A percentile compares a stretch with the other conserved stretches of the same genome.
phyloP scores from a whole-genome alignment of 1,140 invertebrate species.

The Atta colombica region DNA sequence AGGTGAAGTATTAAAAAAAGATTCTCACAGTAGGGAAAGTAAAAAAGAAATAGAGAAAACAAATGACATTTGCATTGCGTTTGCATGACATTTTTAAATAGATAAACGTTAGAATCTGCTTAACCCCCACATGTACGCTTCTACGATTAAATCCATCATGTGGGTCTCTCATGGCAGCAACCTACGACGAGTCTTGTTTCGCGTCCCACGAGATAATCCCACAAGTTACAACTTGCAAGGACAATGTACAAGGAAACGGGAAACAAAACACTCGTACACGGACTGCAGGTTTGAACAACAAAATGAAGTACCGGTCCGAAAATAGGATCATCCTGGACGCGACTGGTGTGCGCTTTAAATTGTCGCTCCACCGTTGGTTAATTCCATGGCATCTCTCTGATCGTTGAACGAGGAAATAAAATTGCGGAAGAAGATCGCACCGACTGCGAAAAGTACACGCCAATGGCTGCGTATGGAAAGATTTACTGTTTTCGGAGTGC shows the following conservation, averaged over 20 bases:
- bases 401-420: slow-evolving; percentile 52
- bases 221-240: slow-evolving; percentile 3
- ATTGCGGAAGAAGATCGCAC: not conserved
- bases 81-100: not conserved
- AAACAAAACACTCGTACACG: slow-evolving; percentile 15
- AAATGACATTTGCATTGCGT: not conserved
- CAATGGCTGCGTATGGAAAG: not conserved
- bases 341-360: slow-evolving; percentile 26
- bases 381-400: slow-evolving; percentile 29
- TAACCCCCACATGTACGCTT: not conserved
- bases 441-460: slow-evolving; percentile 19
- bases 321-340: slow-evolving; percentile 14
- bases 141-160: slow-evolving; percentile 43
- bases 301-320: slow-evolving; percentile 29
- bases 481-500: slow-evolving; percentile 12
- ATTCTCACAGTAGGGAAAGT: not conserved
- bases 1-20: not conserved
- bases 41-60: not conserved
- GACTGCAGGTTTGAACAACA: not conserved
- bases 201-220: slow-evolving; percentile 30
- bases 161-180: slow-evolving; percentile 4
- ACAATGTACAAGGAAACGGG: slow-evolving; percentile 12
- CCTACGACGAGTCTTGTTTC: slow-evolving; percentile 35
- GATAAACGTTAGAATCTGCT: not conserved
- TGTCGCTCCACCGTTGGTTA: slow-evolving; percentile 36